A percentile compares a stretch with the other conserved stretches of the same genome.
These are phyloP conservation scores for Nephrotoma flavescens DNA, from an alignment of 2,888 invertebrate species.

Conservation along the genomic window DNA sequence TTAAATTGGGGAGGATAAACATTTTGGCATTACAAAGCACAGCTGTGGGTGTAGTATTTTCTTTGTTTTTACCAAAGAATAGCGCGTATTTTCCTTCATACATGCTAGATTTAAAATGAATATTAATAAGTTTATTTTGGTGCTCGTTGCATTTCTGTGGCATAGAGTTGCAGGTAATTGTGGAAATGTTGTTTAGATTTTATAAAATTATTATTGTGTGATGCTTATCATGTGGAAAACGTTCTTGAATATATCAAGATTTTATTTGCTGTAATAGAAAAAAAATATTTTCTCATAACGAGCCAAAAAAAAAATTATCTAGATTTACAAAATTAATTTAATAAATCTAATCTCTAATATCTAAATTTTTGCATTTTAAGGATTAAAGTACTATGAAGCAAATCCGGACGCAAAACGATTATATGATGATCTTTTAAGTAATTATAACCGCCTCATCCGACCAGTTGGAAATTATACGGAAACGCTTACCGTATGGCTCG, in stretches of 20 bases:
- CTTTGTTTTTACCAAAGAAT: not conserved
- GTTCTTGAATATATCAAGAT: not conserved
- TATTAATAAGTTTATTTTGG: not conserved
- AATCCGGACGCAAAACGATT: conserved; percentile 90
- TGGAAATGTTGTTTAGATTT: not conserved
- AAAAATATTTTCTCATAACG: too few relatives aligned
- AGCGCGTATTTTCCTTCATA: not conserved
- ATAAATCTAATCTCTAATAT: not conserved
- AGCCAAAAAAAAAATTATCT: too few relatives aligned
- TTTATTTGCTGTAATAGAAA: not conserved
- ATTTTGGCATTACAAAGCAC: not conserved
- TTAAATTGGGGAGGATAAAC: not conserved
- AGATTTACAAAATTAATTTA: too few relatives aligned
- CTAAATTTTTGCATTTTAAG: not conserved
- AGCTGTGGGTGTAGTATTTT: not conserved
- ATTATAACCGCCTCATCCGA: conserved; percentile 88
- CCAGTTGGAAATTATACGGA: conserved; percentile 89
- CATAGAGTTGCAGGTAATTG: not conserved
- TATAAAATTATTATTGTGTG: not conserved
- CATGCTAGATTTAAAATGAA: not conserved
- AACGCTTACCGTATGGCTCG: conserved; percentile 80
- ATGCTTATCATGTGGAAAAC: not conserved
- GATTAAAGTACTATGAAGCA: conserved; percentile 40
- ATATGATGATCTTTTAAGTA: conserved; percentile 89
- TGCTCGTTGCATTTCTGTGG: not conserved